phyloP scores from a whole-genome alignment of 2,113 vertebrate species.

The Lepus americanus region DNA sequence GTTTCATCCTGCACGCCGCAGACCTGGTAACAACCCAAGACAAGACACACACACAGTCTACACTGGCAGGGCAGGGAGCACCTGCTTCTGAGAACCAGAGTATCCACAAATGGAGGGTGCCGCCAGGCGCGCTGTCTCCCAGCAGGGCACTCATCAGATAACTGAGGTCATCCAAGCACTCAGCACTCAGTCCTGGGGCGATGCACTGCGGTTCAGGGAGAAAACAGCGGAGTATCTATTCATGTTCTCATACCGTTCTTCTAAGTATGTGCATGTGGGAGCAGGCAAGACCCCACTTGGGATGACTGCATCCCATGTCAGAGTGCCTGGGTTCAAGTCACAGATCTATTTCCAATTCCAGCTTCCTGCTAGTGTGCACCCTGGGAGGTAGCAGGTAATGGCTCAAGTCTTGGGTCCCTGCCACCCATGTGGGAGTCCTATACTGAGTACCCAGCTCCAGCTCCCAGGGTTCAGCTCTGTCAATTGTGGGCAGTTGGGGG shows the following conservation, averaged over 20 bases:
- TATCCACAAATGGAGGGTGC: not conserved
- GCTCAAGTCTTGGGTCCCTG: too few relatives aligned
- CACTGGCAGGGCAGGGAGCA: not conserved
- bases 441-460: too few relatives aligned
- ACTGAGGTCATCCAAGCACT: not conserved
- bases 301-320: too few relatives aligned
- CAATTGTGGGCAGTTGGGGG: too few relatives aligned
- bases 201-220: not conserved
- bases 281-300: too few relatives aligned
- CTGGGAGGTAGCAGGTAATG: too few relatives aligned
- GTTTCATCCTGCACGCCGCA: not conserved
- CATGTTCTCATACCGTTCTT: not conserved
- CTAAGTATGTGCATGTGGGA: not conserved
- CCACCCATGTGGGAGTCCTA: too few relatives aligned
- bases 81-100: constrained; percentile 24
- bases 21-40: not conserved
- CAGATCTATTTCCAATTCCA: too few relatives aligned
- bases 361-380: too few relatives aligned
- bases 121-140: not conserved
- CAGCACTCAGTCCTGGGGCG: not conserved
- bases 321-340: too few relatives aligned
- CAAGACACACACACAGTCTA: not conserved
- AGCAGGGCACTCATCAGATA: not conserved
- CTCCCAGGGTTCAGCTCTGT: too few relatives aligned
- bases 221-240: not conserved